phyloP scores from a whole-genome alignment of 2,797 vertebrate genomes.

The Hoplostethus atlanticus region DNA sequence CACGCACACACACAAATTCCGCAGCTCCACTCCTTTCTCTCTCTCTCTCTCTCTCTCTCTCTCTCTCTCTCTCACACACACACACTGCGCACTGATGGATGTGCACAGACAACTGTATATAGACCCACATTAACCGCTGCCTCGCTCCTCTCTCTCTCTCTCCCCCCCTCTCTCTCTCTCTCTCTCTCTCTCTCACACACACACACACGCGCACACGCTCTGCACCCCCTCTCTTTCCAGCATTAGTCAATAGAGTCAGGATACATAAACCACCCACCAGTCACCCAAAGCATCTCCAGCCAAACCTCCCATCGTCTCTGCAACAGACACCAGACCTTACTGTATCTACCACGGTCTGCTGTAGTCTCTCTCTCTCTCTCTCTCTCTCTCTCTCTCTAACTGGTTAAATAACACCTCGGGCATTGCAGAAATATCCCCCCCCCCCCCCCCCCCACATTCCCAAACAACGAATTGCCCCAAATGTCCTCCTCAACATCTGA shows the following conservation, averaged over 20 bases:
- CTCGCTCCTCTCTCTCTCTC: no score
- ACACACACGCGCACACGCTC: constrained; percentile 9
- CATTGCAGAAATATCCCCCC: not conserved
- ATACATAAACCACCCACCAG: constrained; percentile 71
- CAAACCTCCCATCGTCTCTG: constrained; percentile 5
- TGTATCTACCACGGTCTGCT: no score
- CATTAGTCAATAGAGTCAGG: constrained; percentile 74
- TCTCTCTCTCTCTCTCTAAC: not conserved
- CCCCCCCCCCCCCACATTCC: no score
- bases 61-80: no score
- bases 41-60: no score
- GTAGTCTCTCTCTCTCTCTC: not conserved
- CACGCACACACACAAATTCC: constrained; percentile 60
- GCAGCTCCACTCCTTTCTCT: constrained; percentile 27
- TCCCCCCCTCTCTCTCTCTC: constrained; percentile 1
- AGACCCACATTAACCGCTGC: no score
- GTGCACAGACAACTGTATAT: no score
- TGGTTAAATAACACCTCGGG: no score
- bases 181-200: not conserved
- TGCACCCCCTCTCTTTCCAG: constrained; percentile 59
- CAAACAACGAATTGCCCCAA: not conserved
- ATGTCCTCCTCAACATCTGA: not conserved
- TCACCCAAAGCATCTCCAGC: constrained; percentile 39
- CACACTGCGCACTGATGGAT: no score
- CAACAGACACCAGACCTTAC: not conserved